Conservation (phyloP, 2,797 vertebrate genomes). For the Jordanella pulchra region DNA sequence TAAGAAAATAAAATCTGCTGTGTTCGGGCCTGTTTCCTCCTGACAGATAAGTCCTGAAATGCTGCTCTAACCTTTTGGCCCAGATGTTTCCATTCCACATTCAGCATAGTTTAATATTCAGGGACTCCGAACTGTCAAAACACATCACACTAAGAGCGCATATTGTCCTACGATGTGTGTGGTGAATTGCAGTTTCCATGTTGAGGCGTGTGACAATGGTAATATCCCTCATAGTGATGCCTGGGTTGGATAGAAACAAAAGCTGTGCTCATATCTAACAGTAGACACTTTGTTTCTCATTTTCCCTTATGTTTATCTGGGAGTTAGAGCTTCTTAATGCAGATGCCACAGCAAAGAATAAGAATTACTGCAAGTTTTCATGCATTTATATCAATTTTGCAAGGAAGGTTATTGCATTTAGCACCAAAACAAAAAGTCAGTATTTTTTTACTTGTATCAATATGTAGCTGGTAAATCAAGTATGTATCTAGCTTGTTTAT, state of each 20-base stretch:
- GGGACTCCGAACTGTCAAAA: constrained; percentile 61
- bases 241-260: constrained; percentile 19
- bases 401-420: not conserved
- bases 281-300: constrained; percentile 14
- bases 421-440: not conserved
- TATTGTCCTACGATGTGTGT: constrained; percentile 25
- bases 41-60: constrained; percentile 41
- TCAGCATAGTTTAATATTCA: constrained; percentile 66
- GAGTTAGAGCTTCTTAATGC: not conserved
- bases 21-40: constrained; percentile 18
- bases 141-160: constrained; percentile 50
- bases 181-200: constrained; percentile 26
- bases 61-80: constrained; percentile 57
- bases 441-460: not conserved
- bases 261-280: constrained; percentile 26
- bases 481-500: too few species aligned
- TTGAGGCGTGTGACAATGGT: constrained; percentile 19
- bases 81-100: constrained; percentile 63
- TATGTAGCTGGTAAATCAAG: not conserved
- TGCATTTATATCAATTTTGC: not conserved
- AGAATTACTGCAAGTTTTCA: not conserved
- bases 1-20: constrained; percentile 30
- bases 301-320: not conserved
- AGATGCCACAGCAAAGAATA: not conserved
- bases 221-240: constrained; percentile 13